Percentiles rank a stretch among this genome's conserved stretches.
Conservation (phyloP, 2,888 invertebrate species). For the Blastobasis adustella region DNA sequence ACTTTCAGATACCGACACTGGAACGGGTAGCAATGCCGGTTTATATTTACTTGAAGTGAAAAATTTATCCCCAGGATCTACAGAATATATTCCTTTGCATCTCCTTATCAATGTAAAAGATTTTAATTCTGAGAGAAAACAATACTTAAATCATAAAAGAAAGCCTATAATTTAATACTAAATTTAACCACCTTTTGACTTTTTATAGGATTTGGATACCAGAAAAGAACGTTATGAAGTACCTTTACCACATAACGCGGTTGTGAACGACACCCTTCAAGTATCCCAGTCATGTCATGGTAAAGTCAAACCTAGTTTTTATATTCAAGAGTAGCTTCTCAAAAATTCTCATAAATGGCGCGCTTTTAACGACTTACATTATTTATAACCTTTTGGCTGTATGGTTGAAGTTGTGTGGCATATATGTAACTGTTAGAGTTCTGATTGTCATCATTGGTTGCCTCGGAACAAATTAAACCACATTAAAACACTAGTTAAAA, state of each 20-base stretch:
- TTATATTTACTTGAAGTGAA: constrained; percentile 24
- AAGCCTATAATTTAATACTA: no score
- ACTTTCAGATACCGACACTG: not conserved
- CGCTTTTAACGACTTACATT: no score
- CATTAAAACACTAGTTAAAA: no score
- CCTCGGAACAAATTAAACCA: no score
- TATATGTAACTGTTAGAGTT: no score
- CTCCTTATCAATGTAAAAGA: constrained; percentile 33
- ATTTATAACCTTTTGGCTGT: no score
- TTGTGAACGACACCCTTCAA: not conserved
- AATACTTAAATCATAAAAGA: no score
- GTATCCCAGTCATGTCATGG: not conserved
- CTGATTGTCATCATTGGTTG: no score
- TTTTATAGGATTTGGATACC: not conserved
- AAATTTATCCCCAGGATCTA: constrained; percentile 12
- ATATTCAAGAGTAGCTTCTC: no score
- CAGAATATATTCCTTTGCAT: constrained; percentile 43
- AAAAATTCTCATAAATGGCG: no score
- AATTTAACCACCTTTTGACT: no score
- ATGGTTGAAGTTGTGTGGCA: no score
- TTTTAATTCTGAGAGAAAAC: not conserved
- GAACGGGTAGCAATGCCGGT: constrained; percentile 5
- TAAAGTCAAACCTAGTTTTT: not conserved
- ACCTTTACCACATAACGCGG: not conserved
- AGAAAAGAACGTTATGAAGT: not conserved